These are phyloP conservation scores for Palythoa heliodiscus DNA, from an alignment of 92 coral and sea anemone genomes.

Conservation along the genomic window DNA sequence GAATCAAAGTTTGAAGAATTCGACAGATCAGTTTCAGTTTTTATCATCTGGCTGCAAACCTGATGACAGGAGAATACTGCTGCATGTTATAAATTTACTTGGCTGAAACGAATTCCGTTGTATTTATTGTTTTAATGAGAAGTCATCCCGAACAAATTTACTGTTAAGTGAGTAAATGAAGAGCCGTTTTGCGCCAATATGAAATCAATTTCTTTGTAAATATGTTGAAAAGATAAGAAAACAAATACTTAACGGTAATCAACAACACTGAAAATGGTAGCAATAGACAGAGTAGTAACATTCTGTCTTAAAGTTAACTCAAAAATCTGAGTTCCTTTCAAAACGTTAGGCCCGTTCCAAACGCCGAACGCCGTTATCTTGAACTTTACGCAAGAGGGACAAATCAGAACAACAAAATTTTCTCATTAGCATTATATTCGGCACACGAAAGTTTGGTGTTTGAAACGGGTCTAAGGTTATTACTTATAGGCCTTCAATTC, in stretches of 20 bases:
- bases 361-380: no score
- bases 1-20: background rate
- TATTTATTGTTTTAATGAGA: background rate
- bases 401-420: no score
- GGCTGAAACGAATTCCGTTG: background rate
- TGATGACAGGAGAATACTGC: background rate
- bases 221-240: slow-evolving; percentile 1
- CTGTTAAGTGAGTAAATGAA: background rate
- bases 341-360: background rate
- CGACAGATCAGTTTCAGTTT: background rate
- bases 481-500: no score
- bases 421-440: no score
- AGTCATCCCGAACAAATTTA: background rate
- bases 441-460: no score
- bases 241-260: background rate
- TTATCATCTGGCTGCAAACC: background rate
- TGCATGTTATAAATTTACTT: background rate
- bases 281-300: background rate
- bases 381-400: no score
- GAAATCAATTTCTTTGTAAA: background rate
- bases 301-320: background rate
- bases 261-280: background rate
- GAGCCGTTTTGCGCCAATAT: background rate
- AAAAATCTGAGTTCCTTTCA: background rate
- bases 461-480: no score